A percentile compares a stretch with the other conserved stretches of the same genome.
Evolutionary conservation across 2,113 vertebrate genomes (phyloP).

Genomic region (Propithecus coquereli): DNA sequence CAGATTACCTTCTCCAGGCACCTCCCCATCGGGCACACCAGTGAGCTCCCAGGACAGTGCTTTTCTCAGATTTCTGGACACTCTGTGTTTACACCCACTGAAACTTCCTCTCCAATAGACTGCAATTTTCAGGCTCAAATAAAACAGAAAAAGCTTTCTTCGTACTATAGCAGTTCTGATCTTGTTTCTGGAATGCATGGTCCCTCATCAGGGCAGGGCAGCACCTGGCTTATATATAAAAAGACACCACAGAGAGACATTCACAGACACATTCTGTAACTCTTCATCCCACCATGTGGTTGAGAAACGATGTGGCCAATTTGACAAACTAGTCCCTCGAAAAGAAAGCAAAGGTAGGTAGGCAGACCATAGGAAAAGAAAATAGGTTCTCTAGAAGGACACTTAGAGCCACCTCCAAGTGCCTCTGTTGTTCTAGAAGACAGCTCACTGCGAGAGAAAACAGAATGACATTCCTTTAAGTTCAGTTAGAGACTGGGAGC

Average conservation of each 20-base stretch:
- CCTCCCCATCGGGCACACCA: no score
- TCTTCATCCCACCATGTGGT: conserved; percentile 89
- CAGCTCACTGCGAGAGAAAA: not conserved
- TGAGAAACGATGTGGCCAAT: conserved; percentile 82
- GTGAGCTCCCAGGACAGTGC: no score
- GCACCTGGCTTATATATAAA: not conserved
- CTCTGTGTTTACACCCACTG: no score
- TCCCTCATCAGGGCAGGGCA: no score
- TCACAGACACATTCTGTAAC: conserved; percentile 79
- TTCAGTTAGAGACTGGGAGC: not conserved
- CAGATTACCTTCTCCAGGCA: no score
- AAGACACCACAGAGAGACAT: conserved; percentile 77
- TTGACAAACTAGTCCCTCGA: conserved; percentile 84
- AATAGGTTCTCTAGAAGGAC: conserved; percentile 24
- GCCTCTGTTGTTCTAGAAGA: conserved; percentile 32
- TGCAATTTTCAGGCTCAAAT: no score
- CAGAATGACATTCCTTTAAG: not conserved
- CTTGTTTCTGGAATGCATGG: no score
- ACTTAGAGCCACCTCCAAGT: not conserved
- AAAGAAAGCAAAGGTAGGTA: conserved; percentile 78
- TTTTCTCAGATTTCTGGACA: no score
- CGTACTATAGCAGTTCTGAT: no score
- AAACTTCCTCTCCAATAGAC: no score
- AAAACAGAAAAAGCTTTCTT: no score
- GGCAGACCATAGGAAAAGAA: conserved; percentile 69